Evolutionary conservation across 53 echinoderm and acorn worm species (phyloP).

Genomic region (Hippasteria phrygiana): DNA sequence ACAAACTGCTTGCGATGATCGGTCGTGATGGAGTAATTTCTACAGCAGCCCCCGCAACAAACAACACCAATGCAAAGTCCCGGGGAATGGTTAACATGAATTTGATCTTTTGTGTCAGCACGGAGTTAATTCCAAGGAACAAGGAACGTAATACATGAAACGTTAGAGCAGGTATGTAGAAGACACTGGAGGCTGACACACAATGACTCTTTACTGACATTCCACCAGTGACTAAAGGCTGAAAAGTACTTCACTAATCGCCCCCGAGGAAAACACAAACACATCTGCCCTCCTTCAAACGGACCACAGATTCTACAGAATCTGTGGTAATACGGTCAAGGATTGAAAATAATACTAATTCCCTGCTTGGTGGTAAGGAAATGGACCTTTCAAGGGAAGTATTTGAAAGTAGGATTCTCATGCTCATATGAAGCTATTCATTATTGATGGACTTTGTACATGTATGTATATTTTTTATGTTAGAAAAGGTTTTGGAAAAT

Average conservation of each 20-base stretch:
- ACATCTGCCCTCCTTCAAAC: background rate
- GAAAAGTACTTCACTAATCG: background rate
- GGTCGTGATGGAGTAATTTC: too few species aligned
- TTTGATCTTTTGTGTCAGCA: background rate
- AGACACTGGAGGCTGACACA: background rate
- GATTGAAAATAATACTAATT: background rate
- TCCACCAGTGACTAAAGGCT: background rate
- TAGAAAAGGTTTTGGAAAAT: too few species aligned
- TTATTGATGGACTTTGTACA: too few species aligned
- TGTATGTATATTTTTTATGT: too few species aligned
- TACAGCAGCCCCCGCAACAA: too few species aligned
- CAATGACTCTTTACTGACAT: background rate
- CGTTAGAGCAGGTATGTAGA: background rate
- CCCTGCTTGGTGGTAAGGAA: background rate
- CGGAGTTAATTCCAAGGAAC: background rate
- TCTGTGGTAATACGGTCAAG: background rate
- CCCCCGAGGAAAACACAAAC: background rate
- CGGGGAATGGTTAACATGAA: too few species aligned
- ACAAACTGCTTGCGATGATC: too few species aligned
- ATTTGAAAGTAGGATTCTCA: background rate
- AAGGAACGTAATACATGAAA: background rate
- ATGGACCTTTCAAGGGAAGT: background rate
- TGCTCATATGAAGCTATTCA: too few species aligned
- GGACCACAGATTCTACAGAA: background rate
- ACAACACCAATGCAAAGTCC: too few species aligned